phyloP scores from a whole-genome alignment of 2,797 vertebrate species.

The Sarcoramphus papa region DNA sequence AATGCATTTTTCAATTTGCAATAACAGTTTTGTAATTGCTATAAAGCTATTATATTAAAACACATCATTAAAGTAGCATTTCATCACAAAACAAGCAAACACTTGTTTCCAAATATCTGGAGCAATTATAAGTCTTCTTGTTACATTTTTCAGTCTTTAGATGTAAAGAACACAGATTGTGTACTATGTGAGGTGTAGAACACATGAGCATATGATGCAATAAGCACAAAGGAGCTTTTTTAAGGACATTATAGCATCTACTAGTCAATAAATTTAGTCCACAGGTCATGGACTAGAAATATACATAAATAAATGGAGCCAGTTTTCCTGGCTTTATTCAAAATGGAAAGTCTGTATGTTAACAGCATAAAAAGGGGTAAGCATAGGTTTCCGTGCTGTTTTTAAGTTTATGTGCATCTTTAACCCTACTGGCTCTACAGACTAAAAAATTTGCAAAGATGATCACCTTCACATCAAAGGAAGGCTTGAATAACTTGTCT shows the following conservation, averaged over 20 bases:
- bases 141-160: background rate
- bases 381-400: background rate
- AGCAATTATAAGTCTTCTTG: background rate
- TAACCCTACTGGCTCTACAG: background rate
- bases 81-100: background rate
- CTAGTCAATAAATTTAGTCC: background rate
- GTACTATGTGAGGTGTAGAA: background rate
- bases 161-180: background rate
- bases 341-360: background rate
- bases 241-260: background rate
- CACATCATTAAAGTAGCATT: background rate
- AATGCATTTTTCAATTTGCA: background rate
- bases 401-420: background rate
- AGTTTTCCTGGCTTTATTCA: background rate
- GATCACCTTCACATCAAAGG: slow-evolving; percentile 88
- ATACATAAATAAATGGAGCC: background rate
- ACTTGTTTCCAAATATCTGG: background rate
- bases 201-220: background rate
- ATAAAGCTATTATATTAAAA: background rate
- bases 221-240: background rate
- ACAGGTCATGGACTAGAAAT: background rate
- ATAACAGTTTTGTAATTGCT: background rate
- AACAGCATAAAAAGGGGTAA: background rate
- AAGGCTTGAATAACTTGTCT: slow-evolving; percentile 91
- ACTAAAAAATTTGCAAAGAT: background rate